Conservation (phyloP, 2,113 vertebrate species). For the Gallinago undulata region DNA sequence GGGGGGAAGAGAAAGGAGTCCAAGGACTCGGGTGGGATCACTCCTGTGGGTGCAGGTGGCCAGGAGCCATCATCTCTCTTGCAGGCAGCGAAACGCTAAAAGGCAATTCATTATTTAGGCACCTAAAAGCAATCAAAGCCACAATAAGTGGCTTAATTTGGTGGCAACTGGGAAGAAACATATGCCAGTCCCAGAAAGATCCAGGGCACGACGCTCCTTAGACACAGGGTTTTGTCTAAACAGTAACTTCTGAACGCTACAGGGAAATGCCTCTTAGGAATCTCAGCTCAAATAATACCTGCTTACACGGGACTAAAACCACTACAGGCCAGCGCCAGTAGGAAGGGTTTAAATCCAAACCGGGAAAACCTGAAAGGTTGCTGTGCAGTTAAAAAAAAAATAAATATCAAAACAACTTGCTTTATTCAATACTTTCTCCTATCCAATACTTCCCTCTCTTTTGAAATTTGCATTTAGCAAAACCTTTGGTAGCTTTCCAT, state of each 20-base stretch:
- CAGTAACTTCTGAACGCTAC: background rate
- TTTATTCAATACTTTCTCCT: background rate
- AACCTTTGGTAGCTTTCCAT: background rate
- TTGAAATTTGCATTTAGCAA: background rate
- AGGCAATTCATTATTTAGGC: background rate
- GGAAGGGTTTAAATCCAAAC: background rate
- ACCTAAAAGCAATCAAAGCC: background rate
- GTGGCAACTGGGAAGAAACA: background rate
- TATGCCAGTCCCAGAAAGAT: background rate
- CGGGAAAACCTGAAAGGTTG: background rate
- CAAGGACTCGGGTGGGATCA: background rate
- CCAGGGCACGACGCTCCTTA: background rate
- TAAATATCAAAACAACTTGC: background rate
- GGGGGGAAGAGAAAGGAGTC: background rate
- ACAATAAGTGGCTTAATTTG: background rate
- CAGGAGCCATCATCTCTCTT: background rate
- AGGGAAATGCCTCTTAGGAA: background rate
- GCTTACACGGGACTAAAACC: background rate
- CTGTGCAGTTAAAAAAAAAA: background rate
- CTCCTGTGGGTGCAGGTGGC: background rate
- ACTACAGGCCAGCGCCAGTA: background rate
- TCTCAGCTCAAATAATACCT: background rate
- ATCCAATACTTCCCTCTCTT: background rate
- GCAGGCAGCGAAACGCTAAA: background rate
- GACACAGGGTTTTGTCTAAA: background rate